These are phyloP conservation scores for Lasioglossum morio DNA, from an alignment of 2,888 invertebrate species.

Conservation along the genomic window DNA sequence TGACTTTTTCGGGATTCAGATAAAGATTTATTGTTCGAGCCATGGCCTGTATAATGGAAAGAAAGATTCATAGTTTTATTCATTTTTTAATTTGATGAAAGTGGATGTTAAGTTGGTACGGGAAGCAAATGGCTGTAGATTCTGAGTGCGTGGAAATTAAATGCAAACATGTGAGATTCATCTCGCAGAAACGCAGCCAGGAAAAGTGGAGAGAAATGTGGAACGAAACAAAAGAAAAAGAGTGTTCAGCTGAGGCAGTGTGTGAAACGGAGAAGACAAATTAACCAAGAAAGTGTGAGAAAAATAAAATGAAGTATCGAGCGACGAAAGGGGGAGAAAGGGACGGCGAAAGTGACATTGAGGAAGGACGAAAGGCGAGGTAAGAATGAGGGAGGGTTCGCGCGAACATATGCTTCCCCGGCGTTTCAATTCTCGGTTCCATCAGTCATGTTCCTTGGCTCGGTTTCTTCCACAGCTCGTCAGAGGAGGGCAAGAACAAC, in stretches of 20 bases:
- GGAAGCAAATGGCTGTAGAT: no score
- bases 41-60: background rate
- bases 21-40: background rate
- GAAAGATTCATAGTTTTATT: background rate
- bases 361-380: background rate
- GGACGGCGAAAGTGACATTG: background rate
- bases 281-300: background rate
- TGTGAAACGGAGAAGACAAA: background rate
- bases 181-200: no score
- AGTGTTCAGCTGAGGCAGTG: background rate
- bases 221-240: background rate
- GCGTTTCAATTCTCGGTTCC: background rate
- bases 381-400: background rate
- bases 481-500: background rate
- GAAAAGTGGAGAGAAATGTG: no score
- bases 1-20: background rate
- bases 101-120: background rate
- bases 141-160: no score
- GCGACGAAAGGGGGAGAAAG: background rate
- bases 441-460: conserved; percentile 1
- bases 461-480: background rate
- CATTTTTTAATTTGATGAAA: background rate
- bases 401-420: background rate
- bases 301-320: background rate
- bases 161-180: no score